These are phyloP conservation scores for Ochlodes sylvanus DNA, from an alignment of 2,888 invertebrate genomes.

Conservation along the genomic window DNA sequence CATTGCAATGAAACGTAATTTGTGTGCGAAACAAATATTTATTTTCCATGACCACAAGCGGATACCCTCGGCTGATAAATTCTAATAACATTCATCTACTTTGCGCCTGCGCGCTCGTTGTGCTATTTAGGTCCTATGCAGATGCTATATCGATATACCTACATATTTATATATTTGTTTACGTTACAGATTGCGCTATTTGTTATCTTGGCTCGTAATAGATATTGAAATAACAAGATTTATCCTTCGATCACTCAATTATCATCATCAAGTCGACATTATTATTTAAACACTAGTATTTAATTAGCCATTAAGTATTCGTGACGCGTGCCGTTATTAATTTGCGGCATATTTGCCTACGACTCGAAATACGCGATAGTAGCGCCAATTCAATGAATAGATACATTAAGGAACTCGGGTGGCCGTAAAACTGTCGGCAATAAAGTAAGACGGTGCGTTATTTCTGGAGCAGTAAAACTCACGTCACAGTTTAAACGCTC, in stretches of 20 bases:
- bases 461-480: conserved; percentile 55
- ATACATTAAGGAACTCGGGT: conserved; percentile 48
- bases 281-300: conserved; percentile 16
- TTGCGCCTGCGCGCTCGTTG: background rate
- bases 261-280: conserved; percentile 23
- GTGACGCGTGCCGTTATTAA: conserved; percentile 23
- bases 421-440: conserved; percentile 50
- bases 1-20: conserved; percentile 23
- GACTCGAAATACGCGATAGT: conserved; percentile 3
- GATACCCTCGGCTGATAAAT: conserved; percentile 21
- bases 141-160: conserved; percentile 2
- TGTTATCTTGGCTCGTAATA: conserved; percentile 26
- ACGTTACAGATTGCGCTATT: conserved; percentile 10
- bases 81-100: conserved; percentile 17
- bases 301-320: conserved; percentile 7
- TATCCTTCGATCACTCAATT: conserved; percentile 27
- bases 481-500: conserved; percentile 54
- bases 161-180: conserved; percentile 19
- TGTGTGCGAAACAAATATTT: conserved; percentile 28
- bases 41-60: conserved; percentile 21
- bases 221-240: conserved; percentile 33
- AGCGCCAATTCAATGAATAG: conserved; percentile 41
- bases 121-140: conserved; percentile 6
- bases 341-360: conserved; percentile 2
- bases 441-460: conserved; percentile 53